Base-by-base conservation (phyloP, 2,797 vertebrate genomes). In the Lagodon rhomboides region DNA sequence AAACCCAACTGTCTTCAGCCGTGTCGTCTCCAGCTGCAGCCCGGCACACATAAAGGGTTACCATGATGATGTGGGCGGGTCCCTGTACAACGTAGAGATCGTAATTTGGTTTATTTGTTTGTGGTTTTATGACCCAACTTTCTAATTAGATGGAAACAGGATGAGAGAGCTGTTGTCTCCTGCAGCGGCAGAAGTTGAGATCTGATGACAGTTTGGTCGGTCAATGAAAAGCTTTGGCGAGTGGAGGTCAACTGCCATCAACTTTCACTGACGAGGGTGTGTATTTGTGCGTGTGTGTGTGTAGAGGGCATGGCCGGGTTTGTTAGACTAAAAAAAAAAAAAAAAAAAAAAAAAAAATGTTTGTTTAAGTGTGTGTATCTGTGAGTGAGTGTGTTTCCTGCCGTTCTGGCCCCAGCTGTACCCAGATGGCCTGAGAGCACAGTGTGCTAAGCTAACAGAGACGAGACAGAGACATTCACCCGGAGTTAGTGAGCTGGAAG, bases 361-460 rank as follows among this genome's bases (percentile, higher is more conserved):
- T 84, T 84, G 55, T 62, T 38, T 81, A 76, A 86, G 71, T 78
- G 79, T 84, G 85, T 85, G 85, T 74, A 72, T 87, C n/a, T 87
- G 64, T 84, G 85, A 81, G 84, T 49, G 70, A 68, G 79, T 84
- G 82, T 79, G 85, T 89, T 86, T 91, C 87, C 83, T 91, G 91
- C 71, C 85, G 50, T 77, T 88, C 85, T 77, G 80, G 80, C 70
- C 73, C 85, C 90, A 92, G 89, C 90, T 92, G 87, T 88, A 90
- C 85, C 85, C 87, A 89, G 85, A 91, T 90, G 86, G 86, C 89
- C 85, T 76, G 71, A 88, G 85, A 90, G 82, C 84, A 90, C 79
- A 81, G 75, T 59, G 84, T 73, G 87, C 91, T 87, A 87, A 87
- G 86, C 85, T 89, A 90, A 92, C 87, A 80, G 87, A 87, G 80